phyloP scores from a whole-genome alignment of 2,113 vertebrate genomes.

The Campylomormyrus tamandua region DNA sequence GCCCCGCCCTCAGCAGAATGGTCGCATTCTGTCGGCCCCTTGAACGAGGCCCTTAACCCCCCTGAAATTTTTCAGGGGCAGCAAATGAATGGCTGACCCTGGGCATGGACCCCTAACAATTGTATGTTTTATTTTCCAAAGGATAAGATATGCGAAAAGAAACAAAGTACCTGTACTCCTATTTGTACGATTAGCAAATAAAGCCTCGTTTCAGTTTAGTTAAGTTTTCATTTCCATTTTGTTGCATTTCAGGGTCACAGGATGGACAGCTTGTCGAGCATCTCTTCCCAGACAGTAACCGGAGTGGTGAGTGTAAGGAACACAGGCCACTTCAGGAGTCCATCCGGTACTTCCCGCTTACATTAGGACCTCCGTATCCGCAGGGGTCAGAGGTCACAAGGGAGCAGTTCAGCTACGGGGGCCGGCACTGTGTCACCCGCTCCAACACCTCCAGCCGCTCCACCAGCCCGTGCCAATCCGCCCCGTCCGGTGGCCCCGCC shows the following conservation, averaged over 20 bases:
- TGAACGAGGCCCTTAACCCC: not conserved
- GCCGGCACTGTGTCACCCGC: slow-evolving; percentile 46
- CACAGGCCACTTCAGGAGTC: no score
- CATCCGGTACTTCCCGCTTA: not conserved
- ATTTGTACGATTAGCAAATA: not conserved
- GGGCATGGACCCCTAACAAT: not conserved
- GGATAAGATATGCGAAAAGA: not conserved
- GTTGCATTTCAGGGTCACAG: slow-evolving; percentile 61
- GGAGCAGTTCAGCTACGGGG: slow-evolving; percentile 74
- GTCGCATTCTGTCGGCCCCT: not conserved
- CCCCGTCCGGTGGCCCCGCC: slow-evolving; percentile 45
- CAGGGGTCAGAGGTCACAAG: slow-evolving; percentile 84
- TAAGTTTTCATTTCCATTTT: slow-evolving; percentile 3
- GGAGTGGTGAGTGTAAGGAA: slow-evolving; percentile 74
- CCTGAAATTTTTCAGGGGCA: not conserved
- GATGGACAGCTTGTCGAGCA: slow-evolving; percentile 69
- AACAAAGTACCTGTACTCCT: not conserved
- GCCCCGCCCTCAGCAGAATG: not conserved
- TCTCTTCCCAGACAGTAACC: slow-evolving; percentile 77
- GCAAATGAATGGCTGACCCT: not conserved
- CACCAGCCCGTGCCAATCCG: slow-evolving; percentile 58
- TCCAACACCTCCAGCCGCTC: slow-evolving; percentile 57
- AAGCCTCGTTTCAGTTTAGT: not conserved
- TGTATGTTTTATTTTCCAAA: not conserved
- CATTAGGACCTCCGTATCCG: not conserved